Conservation (phyloP, 2,113 vertebrate species). For the Aythya baeri region DNA sequence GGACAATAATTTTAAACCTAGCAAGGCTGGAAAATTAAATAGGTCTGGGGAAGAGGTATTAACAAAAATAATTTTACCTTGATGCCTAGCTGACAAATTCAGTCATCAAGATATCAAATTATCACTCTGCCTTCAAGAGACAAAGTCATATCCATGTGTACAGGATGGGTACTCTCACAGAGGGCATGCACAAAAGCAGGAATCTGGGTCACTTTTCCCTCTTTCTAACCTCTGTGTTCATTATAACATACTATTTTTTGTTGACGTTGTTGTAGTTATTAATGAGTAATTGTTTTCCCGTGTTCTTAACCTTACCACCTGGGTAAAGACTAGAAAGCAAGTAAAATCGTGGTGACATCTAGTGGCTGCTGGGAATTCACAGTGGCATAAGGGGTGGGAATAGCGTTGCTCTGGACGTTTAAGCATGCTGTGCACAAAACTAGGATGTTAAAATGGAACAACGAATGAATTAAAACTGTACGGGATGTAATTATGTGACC, state of each 20-base stretch:
- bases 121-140: background rate
- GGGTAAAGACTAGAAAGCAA: background rate
- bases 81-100: background rate
- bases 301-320: accelerated
- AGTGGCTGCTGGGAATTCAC: constrained; percentile 12
- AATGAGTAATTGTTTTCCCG: background rate
- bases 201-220: background rate
- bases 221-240: background rate
- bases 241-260: background rate
- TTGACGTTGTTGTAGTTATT: background rate
- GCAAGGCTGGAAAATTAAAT: background rate
- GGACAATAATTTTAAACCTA: background rate
- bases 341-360: constrained; percentile 62
- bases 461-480: background rate
- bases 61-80: background rate
- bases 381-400: background rate
- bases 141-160: accelerated
- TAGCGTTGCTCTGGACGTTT: background rate
- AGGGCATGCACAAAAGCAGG: background rate
- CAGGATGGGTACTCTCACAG: background rate
- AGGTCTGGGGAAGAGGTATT: background rate
- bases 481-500: background rate
- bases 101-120: background rate
- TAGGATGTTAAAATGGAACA: background rate
- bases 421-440: background rate